Evolutionary conservation across 2,888 invertebrate genomes (phyloP).

Genomic region (Metalampra italica): DNA sequence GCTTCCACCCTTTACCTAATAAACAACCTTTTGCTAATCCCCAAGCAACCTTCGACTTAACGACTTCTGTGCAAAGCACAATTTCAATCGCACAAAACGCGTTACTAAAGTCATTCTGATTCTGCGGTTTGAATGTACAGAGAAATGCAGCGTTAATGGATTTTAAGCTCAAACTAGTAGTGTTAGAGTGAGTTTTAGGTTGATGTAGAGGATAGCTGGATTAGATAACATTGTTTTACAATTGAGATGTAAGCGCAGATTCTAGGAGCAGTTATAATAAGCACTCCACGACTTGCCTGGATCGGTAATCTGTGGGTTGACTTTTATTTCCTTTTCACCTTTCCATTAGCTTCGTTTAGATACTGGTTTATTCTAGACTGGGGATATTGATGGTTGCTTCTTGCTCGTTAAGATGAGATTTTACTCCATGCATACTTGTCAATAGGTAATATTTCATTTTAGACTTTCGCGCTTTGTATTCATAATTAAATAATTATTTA

Average conservation of each 20-base stretch:
- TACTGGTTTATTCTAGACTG: not conserved
- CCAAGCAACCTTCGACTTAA: not conserved
- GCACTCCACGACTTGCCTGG: conserved; percentile 43
- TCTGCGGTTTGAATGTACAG: not conserved
- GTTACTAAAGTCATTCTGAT: not conserved
- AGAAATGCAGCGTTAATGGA: conserved; percentile 10
- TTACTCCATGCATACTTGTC: no score
- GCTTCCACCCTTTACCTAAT: conserved; percentile 46
- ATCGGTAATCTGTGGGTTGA: conserved; percentile 19
- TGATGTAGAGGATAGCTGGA: conserved; percentile 23
- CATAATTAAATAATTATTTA: no score
- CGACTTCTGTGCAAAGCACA: not conserved
- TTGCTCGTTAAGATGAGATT: no score
- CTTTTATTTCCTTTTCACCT: not conserved
- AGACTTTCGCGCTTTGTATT: no score
- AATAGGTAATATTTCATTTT: no score
- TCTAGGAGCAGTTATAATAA: conserved; percentile 43
- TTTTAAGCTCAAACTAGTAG: conserved; percentile 18
- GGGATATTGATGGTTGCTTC: not conserved
- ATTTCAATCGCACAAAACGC: not conserved
- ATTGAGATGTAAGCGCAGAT: conserved; percentile 64
- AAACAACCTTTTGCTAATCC: conserved; percentile 38
- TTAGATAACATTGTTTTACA: conserved; percentile 62
- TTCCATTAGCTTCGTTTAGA: not conserved
- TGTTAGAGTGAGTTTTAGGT: conserved; percentile 27